These are phyloP conservation scores for Erynnis tages DNA, from an alignment of 2,888 invertebrate species.

Conservation along the genomic window DNA sequence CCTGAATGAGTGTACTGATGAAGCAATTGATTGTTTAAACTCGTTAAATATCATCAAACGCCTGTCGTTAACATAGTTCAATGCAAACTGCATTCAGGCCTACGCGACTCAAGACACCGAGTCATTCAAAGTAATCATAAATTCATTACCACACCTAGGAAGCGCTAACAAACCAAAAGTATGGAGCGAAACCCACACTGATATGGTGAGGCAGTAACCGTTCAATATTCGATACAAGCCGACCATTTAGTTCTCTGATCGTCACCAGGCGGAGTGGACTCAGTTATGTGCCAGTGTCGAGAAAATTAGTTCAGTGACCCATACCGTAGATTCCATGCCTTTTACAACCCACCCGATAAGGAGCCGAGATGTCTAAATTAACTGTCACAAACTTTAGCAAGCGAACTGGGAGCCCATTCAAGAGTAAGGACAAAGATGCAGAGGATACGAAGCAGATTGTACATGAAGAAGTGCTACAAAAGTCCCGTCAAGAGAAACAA, in stretches of 20 bases:
- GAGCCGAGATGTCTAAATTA: conserved; percentile 58
- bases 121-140: conserved; percentile 48
- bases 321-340: conserved; percentile 43
- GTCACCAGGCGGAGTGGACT: conserved; percentile 59
- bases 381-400: conserved; percentile 65
- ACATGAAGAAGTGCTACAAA: conserved; percentile 62
- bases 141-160: conserved; percentile 77
- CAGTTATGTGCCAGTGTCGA: conserved; percentile 44
- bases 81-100: conserved; percentile 69
- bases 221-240: conserved; percentile 51
- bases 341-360: conserved; percentile 42
- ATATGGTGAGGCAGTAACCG: conserved; percentile 51
- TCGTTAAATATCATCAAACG: conserved; percentile 11
- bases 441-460: conserved; percentile 42
- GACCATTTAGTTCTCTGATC: conserved; percentile 59
- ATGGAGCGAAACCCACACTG: conserved; percentile 78
- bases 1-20: conserved; percentile 3
- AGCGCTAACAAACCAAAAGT: conserved; percentile 69
- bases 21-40: conserved; percentile 33
- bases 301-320: conserved; percentile 54
- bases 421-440: conserved; percentile 43
- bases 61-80: conserved; percentile 47
- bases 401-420: conserved; percentile 51
- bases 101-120: conserved; percentile 46
- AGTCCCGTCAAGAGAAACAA: conserved; percentile 59